Conservation (phyloP, 2,888 invertebrate genomes). For the Pachydiplax longipennis region DNA sequence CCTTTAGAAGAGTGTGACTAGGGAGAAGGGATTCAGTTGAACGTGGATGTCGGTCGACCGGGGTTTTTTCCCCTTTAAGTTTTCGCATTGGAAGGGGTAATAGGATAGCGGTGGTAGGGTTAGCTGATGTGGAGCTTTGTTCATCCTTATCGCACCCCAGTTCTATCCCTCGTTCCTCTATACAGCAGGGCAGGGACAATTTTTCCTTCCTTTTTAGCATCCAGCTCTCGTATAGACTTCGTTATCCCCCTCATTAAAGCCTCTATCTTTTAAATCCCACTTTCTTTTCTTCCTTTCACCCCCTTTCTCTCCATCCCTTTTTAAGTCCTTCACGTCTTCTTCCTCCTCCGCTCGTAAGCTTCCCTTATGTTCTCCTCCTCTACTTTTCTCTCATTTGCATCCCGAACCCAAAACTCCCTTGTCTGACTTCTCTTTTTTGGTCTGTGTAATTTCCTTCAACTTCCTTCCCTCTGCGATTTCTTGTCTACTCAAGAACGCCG, state of each 20-base stretch:
- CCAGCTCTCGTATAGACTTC: slow-evolving; percentile 31
- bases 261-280: not conserved
- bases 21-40: not conserved
- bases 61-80: not conserved
- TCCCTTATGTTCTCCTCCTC: not conserved
- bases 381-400: not conserved
- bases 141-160: slow-evolving; percentile 9
- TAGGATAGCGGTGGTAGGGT: not conserved
- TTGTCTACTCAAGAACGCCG: no score
- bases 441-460: not conserved
- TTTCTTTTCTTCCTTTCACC: not conserved
- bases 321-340: not conserved
- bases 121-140: slow-evolving; percentile 21
- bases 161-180: not conserved
- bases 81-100: not conserved
- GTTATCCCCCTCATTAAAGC: slow-evolving; percentile 32
- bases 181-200: not conserved
- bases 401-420: not conserved
- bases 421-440: not conserved
- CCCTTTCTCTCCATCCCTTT: not conserved
- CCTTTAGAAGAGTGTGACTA: not conserved
- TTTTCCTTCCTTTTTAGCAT: slow-evolving; percentile 21
- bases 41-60: not conserved
- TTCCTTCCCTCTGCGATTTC: no score
- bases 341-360: not conserved